Evolutionary conservation across 92 coral and sea anemone genomes (phyloP).

Genomic region (Epizoanthus ramosus): DNA sequence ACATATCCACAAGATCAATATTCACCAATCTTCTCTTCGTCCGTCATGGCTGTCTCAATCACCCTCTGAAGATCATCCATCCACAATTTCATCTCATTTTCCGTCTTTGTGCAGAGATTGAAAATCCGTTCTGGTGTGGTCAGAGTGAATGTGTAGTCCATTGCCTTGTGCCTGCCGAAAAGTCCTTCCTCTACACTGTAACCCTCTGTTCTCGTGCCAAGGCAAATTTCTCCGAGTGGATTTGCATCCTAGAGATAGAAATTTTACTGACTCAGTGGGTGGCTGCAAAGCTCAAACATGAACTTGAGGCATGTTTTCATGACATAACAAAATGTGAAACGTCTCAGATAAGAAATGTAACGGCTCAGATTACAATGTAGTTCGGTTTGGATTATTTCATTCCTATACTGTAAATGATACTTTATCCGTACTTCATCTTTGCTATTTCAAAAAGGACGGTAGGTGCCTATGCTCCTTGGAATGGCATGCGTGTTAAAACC

Average conservation of each 20-base stretch:
- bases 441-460: too few relatives aligned
- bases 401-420: too few relatives aligned
- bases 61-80: conserved; percentile 63
- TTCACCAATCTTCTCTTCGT: conserved; percentile 79
- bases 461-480: too few relatives aligned
- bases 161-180: conserved; percentile 46
- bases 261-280: too few relatives aligned
- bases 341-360: too few relatives aligned
- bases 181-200: conserved; percentile 69
- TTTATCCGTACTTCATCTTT: too few relatives aligned
- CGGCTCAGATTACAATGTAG: too few relatives aligned
- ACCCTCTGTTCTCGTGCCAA: conserved; percentile 85
- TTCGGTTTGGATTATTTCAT: too few relatives aligned
- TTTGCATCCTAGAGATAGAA: conserved; percentile 70
- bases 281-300: neutral
- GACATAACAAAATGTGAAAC: too few relatives aligned
- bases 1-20: neutral
- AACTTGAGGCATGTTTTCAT: too few relatives aligned
- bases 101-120: conserved; percentile 79
- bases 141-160: conserved; percentile 78
- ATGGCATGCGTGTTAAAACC: too few relatives aligned
- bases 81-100: conserved; percentile 91
- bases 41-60: conserved; percentile 67
- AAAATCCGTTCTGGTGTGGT: conserved; percentile 74
- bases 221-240: conserved; percentile 84